phyloP scores from a whole-genome alignment of 2,888 invertebrate species.

The Prosopocoilus inquinatus region DNA sequence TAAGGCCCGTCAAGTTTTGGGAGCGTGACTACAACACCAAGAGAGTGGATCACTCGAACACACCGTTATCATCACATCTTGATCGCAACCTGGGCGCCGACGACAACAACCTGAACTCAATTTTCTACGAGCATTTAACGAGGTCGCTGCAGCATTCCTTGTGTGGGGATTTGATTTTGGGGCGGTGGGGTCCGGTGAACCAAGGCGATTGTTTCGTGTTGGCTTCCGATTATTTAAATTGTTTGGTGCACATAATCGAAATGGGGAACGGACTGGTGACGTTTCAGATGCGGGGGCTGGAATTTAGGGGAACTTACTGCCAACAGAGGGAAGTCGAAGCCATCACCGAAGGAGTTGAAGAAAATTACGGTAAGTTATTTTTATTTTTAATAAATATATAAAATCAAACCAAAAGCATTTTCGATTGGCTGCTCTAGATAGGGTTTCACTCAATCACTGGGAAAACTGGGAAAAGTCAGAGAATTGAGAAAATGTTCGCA shows the following conservation, averaged over 20 bases:
- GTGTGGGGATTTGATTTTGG: conserved; percentile 88
- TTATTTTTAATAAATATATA: neutral
- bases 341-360: conserved; percentile 95
- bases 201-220: conserved; percentile 98
- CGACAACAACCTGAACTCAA: conserved; percentile 97
- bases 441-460: too few species aligned
- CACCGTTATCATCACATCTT: conserved; percentile 89
- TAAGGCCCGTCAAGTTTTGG: conserved; percentile 99
- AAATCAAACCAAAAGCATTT: too few species aligned
- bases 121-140: conserved; percentile 98
- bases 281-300: conserved; percentile 95
- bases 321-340: conserved; percentile 99
- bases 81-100: conserved; percentile 91
- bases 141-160: conserved; percentile 93
- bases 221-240: conserved; percentile 97
- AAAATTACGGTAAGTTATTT: conserved; percentile 73
- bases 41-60: conserved; percentile 95
- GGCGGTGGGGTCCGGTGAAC: conserved; percentile 93
- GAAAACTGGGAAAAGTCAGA: too few species aligned
- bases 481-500: too few species aligned
- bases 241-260: conserved; percentile 96
- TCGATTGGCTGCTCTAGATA: too few species aligned
- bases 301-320: conserved; percentile 98
- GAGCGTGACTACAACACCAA: conserved; percentile 98
- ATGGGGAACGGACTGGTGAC: conserved; percentile 97